A percentile compares a stretch with the other conserved stretches of the same genome.
phyloP scores from a whole-genome alignment of 2,113 vertebrate species.

The Paraplagusia blochii region DNA sequence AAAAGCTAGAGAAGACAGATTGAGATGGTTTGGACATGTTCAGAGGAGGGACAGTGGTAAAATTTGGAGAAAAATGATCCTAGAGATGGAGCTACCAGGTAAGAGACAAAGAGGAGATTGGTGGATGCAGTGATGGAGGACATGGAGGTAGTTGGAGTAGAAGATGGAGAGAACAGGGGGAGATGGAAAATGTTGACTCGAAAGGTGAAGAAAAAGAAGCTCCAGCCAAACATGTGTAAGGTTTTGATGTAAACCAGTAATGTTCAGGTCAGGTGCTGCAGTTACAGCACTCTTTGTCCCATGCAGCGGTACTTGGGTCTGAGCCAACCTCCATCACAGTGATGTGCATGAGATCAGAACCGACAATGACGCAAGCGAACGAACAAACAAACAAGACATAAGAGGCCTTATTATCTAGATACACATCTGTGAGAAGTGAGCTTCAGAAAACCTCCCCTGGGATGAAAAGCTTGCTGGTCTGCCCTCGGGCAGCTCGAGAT shows the following conservation, averaged over 20 bases:
- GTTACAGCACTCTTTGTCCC: constrained; percentile 32
- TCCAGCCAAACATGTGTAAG: neutral
- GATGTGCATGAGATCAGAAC: neutral
- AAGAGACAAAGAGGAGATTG: no score
- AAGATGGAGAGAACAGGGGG: no score
- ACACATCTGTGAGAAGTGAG: constrained; percentile 3
- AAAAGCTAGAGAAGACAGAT: no score
- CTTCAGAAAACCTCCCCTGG: neutral
- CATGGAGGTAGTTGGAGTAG: no score
- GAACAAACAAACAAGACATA: neutral
- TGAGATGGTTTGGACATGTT: no score
- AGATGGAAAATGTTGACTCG: no score
- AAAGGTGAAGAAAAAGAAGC: neutral
- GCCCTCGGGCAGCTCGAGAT: constrained; percentile 1
- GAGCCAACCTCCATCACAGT: constrained; percentile 2
- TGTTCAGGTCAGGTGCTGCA: constrained; percentile 53
- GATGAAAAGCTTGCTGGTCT: neutral
- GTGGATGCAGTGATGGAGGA: no score
- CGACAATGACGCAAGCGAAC: constrained; percentile 1
- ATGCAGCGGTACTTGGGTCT: constrained; percentile 9
- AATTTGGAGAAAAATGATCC: no score
- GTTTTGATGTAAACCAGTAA: constrained; percentile 43
- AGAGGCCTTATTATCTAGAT: constrained; percentile 7
- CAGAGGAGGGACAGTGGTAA: no score
- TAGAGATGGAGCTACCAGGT: no score